phyloP scores from a whole-genome alignment of 2,113 vertebrate species.

The Vimba vimba region DNA sequence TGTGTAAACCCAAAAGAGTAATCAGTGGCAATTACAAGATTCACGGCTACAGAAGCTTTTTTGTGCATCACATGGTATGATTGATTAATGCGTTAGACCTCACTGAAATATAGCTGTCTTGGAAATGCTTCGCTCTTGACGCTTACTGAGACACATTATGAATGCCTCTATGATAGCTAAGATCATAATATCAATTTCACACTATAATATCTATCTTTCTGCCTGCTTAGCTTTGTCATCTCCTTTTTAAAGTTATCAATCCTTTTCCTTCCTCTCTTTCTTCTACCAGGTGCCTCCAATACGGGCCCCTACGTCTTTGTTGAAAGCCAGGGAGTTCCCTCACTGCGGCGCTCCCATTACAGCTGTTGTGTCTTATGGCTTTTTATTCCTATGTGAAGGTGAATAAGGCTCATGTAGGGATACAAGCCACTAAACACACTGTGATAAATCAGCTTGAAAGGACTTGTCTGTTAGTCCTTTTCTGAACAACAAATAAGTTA shows the following conservation, averaged over 20 bases:
- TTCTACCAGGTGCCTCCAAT: conserved; percentile 58
- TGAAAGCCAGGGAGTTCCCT: conserved; percentile 42
- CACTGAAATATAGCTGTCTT: conserved; percentile 14
- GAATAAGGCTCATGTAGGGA: conserved; percentile 96
- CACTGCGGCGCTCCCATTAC: background rate
- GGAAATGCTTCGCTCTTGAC: conserved; percentile 8
- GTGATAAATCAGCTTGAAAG: conserved; percentile 79
- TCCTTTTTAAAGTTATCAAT: conserved; percentile 16
- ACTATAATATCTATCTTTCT: conserved; percentile 15
- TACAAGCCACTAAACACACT: conserved; percentile 99
- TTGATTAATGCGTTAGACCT: conserved; percentile 26
- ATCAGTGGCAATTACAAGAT: conserved; percentile 10
- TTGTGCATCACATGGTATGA: background rate
- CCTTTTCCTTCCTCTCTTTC: conserved; percentile 32
- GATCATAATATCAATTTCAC: conserved; percentile 31
- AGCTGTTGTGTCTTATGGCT: conserved; percentile 99
- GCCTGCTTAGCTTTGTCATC: conserved; percentile 24
- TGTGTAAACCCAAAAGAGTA: conserved; percentile 17
- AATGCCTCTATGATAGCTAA: conserved; percentile 5
- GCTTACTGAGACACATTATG: conserved; percentile 16
- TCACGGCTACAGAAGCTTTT: conserved; percentile 5
- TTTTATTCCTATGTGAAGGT: conserved; percentile 99
- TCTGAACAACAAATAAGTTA: background rate
- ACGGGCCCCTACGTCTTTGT: conserved; percentile 13
- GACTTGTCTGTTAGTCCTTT: background rate